Conservation (phyloP, 1,140 invertebrate genomes). For the Maniola jurtina region DNA sequence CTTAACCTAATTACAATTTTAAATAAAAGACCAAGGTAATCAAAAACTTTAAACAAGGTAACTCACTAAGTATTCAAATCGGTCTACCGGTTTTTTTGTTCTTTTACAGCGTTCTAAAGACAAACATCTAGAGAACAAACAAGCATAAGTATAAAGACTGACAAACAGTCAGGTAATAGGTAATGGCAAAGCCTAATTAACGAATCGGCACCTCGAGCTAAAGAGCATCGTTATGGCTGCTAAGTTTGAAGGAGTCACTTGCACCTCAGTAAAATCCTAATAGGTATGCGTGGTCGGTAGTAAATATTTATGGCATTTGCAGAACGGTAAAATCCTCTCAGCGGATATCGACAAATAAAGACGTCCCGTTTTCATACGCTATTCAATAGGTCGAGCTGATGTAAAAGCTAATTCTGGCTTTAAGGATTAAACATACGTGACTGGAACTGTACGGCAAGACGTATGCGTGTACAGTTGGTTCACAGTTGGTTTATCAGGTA, state of each 20-base stretch:
- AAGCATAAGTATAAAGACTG: background rate
- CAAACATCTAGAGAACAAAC: no score
- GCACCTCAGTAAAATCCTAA: slow-evolving; percentile 9
- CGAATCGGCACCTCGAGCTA: background rate
- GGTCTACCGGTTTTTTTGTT: no score
- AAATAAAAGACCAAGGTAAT: no score
- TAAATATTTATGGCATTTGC: slow-evolving; percentile 30
- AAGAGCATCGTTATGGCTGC: background rate
- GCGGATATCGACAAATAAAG: slow-evolving; percentile 30
- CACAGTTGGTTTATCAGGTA: no score
- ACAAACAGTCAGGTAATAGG: background rate
- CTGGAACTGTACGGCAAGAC: no score
- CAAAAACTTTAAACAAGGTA: no score
- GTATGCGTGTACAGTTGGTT: no score
- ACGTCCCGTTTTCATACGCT: slow-evolving; percentile 17
- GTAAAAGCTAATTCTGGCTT: slow-evolving; percentile 22
- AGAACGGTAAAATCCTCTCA: slow-evolving; percentile 27
- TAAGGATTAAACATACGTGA: background rate
- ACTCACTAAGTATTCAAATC: no score
- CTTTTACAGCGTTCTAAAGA: no score
- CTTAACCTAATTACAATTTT: no score
- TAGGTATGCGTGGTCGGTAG: slow-evolving; percentile 21
- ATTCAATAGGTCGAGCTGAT: slow-evolving; percentile 13
- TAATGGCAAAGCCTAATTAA: background rate
- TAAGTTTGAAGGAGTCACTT: slow-evolving; percentile 5